These are phyloP conservation scores for Zosterops japonicus DNA, from an alignment of 2,113 vertebrate species.

Conservation along the genomic window DNA sequence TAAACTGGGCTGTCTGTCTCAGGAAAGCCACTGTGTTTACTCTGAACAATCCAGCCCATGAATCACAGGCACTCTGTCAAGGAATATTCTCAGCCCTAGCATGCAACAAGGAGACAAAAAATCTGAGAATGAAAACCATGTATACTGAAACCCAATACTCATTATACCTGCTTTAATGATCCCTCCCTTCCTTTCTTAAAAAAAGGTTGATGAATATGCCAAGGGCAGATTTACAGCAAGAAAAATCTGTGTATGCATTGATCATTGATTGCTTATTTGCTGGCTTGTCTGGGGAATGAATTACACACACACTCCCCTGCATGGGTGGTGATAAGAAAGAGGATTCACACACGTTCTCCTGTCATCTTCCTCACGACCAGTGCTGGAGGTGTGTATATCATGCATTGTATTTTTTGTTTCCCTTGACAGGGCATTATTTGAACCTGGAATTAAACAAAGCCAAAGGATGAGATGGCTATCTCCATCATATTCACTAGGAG, in stretches of 20 bases:
- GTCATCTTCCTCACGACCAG: fast-evolving
- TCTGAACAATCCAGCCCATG: background rate
- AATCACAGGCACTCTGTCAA: background rate
- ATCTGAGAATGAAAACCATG: background rate
- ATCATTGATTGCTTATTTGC: background rate
- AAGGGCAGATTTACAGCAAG: background rate
- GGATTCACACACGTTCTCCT: background rate
- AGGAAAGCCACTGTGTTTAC: background rate
- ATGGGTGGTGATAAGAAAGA: background rate
- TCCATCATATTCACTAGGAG: background rate
- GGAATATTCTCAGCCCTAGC: background rate
- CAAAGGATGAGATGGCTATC: background rate
- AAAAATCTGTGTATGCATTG: background rate
- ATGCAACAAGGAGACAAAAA: background rate
- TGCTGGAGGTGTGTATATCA: background rate
- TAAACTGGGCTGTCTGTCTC: background rate
- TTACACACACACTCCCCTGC: background rate
- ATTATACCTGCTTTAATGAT: background rate
- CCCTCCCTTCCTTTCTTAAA: background rate
- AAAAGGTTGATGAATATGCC: background rate
- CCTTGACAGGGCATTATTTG: background rate
- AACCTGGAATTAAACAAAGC: background rate
- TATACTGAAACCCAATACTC: background rate
- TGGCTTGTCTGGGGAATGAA: background rate
- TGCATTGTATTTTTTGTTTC: background rate